These are phyloP conservation scores for Lepidocyrtoides sp. DNA, from an alignment of 2,888 invertebrate genomes.

Conservation along the genomic window DNA sequence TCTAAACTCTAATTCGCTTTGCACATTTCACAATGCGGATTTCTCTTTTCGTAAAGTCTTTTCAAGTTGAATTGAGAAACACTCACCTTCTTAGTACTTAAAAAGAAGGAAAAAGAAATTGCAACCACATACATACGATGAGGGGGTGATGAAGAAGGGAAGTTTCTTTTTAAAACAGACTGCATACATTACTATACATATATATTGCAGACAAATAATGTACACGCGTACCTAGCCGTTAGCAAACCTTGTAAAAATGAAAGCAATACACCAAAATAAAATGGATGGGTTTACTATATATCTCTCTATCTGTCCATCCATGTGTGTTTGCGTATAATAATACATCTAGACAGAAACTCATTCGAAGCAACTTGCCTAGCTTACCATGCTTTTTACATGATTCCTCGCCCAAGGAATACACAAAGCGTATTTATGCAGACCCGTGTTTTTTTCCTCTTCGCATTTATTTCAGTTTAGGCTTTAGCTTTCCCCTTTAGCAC, in stretches of 20 bases:
- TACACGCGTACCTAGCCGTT: not conserved
- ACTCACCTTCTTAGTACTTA: conserved; percentile 26
- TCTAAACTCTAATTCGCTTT: conserved; percentile 38
- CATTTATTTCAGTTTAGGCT: conserved; percentile 10
- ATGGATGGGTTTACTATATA: not conserved
- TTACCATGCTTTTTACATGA: conserved; percentile 22
- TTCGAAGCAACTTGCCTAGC: not conserved
- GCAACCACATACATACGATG: not conserved
- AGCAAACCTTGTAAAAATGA: not conserved
- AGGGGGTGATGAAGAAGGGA: not conserved
- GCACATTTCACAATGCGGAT: not conserved
- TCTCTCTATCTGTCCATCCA: not conserved
- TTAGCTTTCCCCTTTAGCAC: conserved; percentile 39
- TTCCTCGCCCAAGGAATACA: conserved; percentile 36
- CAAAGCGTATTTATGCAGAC: conserved; percentile 7
- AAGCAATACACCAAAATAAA: not conserved
- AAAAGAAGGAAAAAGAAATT: not conserved
- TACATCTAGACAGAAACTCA: not conserved
- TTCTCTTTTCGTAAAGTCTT: conserved; percentile 24
- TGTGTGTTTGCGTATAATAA: not conserved
- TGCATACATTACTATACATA: not conserved
- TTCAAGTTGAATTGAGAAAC: conserved; percentile 39
- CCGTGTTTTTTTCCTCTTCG: conserved; percentile 27
- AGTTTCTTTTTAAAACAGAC: not conserved
- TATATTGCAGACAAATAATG: not conserved